Conservation (phyloP, 2,797 vertebrate species). For the Gorsachius magnificus region DNA sequence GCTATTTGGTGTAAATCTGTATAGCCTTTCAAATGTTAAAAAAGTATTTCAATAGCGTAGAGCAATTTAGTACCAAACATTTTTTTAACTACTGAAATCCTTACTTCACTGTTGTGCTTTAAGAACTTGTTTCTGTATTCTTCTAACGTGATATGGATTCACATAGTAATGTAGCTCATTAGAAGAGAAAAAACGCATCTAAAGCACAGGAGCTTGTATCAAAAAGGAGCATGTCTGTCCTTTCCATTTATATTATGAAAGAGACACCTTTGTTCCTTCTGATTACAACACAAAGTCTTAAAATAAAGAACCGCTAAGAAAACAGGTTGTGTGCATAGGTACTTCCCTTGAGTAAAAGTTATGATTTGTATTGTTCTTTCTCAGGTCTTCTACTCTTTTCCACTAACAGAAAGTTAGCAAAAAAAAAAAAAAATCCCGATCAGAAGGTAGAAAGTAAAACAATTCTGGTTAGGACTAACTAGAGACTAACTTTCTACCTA, state of each 20-base stretch:
- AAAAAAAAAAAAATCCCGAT: accelerated
- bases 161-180: neutral
- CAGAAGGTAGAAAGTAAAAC: neutral
- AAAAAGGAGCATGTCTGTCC: neutral
- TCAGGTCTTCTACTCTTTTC: neutral
- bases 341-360: neutral
- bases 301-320: neutral
- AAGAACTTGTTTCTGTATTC: neutral
- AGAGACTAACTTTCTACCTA: neutral
- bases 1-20: neutral
- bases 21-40: neutral
- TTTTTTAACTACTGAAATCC: neutral
- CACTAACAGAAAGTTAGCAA: neutral
- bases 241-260: neutral
- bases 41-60: neutral
- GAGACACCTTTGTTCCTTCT: neutral
- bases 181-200: neutral
- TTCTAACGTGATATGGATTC: neutral
- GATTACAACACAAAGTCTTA: neutral
- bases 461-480: neutral
- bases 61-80: neutral
- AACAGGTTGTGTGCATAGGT: neutral
- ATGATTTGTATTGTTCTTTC: neutral
- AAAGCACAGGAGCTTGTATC: neutral
- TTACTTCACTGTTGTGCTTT: neutral